phyloP scores from a whole-genome alignment of 2,113 vertebrate species.

The Glaucidium brasilianum region DNA sequence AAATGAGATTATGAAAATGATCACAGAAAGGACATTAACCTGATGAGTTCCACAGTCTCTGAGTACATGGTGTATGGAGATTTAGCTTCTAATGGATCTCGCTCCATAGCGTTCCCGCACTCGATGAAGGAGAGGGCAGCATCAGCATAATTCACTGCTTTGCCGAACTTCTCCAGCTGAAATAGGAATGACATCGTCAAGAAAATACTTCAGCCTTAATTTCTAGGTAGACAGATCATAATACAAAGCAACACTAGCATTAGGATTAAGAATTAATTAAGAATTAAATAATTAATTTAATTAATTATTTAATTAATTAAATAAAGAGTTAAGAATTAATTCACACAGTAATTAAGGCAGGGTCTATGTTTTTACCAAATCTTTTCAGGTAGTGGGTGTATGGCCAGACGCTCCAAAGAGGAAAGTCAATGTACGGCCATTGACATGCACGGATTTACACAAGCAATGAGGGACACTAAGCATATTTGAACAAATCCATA shows the following conservation, averaged over 20 bases:
- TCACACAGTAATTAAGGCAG: neutral
- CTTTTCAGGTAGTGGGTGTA: neutral
- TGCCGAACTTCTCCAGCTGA: slow-evolving; percentile 96
- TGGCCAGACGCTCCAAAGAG: neutral
- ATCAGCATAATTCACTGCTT: slow-evolving; percentile 97
- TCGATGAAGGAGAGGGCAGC: slow-evolving; percentile 97
- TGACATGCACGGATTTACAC: neutral
- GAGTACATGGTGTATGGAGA: slow-evolving; percentile 99
- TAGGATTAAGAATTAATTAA: neutral
- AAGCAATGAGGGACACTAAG: neutral
- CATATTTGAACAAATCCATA: neutral
- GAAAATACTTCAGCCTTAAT: neutral
- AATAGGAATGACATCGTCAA: slow-evolving; percentile 57
- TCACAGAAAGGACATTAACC: slow-evolving; percentile 80
- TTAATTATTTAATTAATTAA: no score
- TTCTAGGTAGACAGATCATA: neutral
- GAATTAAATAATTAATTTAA: no score
- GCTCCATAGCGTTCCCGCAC: slow-evolving; percentile 97
- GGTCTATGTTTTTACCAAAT: neutral
- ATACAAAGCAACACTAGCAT: neutral
- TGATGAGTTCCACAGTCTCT: slow-evolving; percentile 97
- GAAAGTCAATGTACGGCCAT: neutral
- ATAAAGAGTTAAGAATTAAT: neutral
- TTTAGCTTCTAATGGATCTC: slow-evolving; percentile 95
- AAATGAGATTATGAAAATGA: slow-evolving; percentile 74